Percentiles rank a stretch among this genome's conserved stretches.
These are phyloP conservation scores for Drosophila takahashii DNA, from an alignment of 1,140 invertebrate genomes.

Conservation along the genomic window DNA sequence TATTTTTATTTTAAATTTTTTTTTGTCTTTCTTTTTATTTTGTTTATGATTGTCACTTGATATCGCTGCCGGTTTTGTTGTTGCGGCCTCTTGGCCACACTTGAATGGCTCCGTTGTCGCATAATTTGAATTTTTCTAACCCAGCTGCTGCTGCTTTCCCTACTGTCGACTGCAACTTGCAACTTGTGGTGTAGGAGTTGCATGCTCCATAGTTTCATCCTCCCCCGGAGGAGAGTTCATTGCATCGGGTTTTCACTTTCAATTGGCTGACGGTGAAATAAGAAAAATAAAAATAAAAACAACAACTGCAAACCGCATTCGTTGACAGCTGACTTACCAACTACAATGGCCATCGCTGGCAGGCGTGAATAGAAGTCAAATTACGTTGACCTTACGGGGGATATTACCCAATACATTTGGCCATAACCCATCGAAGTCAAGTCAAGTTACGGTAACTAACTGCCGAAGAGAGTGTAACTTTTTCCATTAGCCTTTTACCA, in stretches of 20 bases:
- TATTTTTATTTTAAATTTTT: constrained; percentile 39
- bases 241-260: constrained; percentile 62
- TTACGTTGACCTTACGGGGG: constrained; percentile 38
- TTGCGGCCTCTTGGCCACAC: constrained; percentile 38
- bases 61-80: constrained; percentile 38
- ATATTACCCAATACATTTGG: constrained; percentile 33
- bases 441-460: not conserved
- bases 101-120: constrained; percentile 56
- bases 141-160: constrained; percentile 38
- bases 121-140: constrained; percentile 66
- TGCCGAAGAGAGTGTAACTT: not conserved
- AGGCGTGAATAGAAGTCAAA: constrained; percentile 53
- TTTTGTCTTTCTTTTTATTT: constrained; percentile 8
- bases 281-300: constrained; percentile 17
- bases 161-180: constrained; percentile 13
- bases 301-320: constrained; percentile 39
- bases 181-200: constrained; percentile 46
- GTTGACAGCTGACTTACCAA: constrained; percentile 52
- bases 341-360: constrained; percentile 34
- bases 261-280: constrained; percentile 24
- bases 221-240: constrained; percentile 45
- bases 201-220: constrained; percentile 24
- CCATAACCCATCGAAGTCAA: constrained; percentile 11
- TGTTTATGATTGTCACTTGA: constrained; percentile 59
- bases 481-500: not conserved